Evolutionary conservation across 92 coral and sea anemone species (phyloP).

Genomic region (Diadumene lineata): DNA sequence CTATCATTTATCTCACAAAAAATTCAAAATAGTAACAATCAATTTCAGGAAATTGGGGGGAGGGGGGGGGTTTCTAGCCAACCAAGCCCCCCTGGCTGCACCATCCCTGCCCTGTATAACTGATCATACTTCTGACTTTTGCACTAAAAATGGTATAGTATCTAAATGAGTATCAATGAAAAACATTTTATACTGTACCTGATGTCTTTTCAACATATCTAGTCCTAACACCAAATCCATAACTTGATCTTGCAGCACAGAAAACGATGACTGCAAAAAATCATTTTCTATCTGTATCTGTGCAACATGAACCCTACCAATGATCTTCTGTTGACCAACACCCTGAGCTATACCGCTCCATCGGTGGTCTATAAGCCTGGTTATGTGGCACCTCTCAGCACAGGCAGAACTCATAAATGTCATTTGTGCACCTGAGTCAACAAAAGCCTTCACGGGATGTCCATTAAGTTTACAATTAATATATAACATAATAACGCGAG

Average conservation of each 20-base stretch:
- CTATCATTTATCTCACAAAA: no score
- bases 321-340: conserved; percentile 95
- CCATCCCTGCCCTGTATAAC: no score
- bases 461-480: conserved; percentile 93
- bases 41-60: no score
- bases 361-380: conserved; percentile 91
- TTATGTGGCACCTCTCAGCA: conserved; percentile 87
- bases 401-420: conserved; percentile 98
- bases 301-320: conserved; percentile 95
- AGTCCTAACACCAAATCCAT: conserved; percentile 93
- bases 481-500: conserved; percentile 87
- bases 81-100: no score
- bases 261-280: conserved; percentile 91
- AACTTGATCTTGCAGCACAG: conserved; percentile 91
- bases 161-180: background rate
- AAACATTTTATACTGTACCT: conserved; percentile 64
- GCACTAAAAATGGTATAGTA: background rate
- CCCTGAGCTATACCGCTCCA: conserved; percentile 97
- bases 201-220: conserved; percentile 97
- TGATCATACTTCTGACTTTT: background rate
- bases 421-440: conserved; percentile 99
- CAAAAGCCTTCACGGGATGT: conserved; percentile 95
- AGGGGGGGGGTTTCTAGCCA: no score
- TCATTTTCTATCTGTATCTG: conserved; percentile 95
- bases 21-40: no score